Percentiles rank a stretch among this genome's conserved stretches.
Evolutionary conservation across 1,140 invertebrate species (phyloP).

Genomic region (Zaprionus gabonicus): DNA sequence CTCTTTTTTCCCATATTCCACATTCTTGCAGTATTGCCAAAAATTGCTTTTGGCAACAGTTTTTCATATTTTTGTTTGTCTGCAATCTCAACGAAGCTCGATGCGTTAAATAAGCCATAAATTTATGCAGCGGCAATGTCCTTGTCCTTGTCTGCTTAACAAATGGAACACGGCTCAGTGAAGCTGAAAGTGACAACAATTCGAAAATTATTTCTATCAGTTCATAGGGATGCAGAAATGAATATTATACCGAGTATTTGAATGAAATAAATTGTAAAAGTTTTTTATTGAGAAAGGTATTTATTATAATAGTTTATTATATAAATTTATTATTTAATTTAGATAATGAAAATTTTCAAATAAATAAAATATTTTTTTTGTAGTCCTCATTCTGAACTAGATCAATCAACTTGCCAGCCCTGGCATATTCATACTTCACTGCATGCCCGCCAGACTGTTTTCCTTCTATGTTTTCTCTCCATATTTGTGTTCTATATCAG

Average conservation of each 20-base stretch:
- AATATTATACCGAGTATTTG: too few species aligned
- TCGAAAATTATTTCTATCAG: constrained; percentile 21
- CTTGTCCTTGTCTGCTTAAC: constrained; percentile 33
- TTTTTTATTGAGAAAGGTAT: too few species aligned
- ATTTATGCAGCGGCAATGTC: constrained; percentile 33
- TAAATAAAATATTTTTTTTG: neutral
- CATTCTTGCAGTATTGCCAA: constrained; percentile 5
- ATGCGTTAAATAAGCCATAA: constrained; percentile 45
- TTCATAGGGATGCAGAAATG: constrained; percentile 23
- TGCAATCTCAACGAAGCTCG: neutral
- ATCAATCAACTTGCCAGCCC: constrained; percentile 17
- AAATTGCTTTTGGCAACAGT: constrained; percentile 19
- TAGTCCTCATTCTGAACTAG: neutral
- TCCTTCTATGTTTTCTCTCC: constrained; percentile 14
- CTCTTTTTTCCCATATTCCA: neutral
- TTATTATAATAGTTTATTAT: too few species aligned
- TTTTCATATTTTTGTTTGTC: constrained; percentile 12
- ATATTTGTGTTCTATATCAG: constrained; percentile 3
- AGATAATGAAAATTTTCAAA: neutral
- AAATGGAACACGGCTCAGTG: constrained; percentile 32
- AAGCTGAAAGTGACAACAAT: constrained; percentile 45
- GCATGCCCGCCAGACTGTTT: constrained; percentile 45
- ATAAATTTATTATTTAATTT: too few species aligned
- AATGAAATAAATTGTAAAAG: too few species aligned
- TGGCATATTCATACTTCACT: constrained; percentile 30